phyloP scores from a whole-genome alignment of 2,113 vertebrate genomes.

The Fulica atra region DNA sequence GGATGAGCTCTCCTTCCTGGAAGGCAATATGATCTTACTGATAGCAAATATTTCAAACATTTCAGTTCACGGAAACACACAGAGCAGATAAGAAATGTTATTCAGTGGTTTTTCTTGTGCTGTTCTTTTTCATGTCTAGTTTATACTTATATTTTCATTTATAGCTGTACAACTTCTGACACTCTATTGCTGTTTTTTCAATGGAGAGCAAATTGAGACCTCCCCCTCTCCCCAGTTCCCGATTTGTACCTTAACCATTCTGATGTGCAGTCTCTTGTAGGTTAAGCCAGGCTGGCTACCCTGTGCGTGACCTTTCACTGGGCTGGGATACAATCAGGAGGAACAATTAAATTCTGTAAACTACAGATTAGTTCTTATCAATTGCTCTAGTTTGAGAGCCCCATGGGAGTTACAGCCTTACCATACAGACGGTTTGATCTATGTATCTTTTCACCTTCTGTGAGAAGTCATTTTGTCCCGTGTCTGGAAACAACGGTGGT shows the following conservation, averaged over 20 bases:
- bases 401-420: neutral
- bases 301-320: neutral
- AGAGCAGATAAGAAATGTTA: neutral
- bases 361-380: neutral
- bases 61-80: neutral
- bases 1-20: neutral
- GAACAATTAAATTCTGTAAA: neutral
- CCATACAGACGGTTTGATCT: neutral
- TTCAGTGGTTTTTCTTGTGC: neutral
- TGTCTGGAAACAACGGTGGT: neutral
- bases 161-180: neutral
- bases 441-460: neutral
- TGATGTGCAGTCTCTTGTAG: neutral
- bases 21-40: neutral
- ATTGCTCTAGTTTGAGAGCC: neutral
- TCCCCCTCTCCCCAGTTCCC: rapidly evolving
- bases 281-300: neutral
- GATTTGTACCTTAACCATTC: neutral
- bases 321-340: neutral
- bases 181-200: neutral
- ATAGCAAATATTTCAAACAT: neutral
- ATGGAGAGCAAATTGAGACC: neutral
- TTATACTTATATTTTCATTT: neutral
- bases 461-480: neutral
- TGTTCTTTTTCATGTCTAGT: neutral